Evolutionary conservation across 2,113 vertebrate genomes (phyloP), one percentile per base, ranked within the genome.

Genomic region (Origma solitaria): DNA sequence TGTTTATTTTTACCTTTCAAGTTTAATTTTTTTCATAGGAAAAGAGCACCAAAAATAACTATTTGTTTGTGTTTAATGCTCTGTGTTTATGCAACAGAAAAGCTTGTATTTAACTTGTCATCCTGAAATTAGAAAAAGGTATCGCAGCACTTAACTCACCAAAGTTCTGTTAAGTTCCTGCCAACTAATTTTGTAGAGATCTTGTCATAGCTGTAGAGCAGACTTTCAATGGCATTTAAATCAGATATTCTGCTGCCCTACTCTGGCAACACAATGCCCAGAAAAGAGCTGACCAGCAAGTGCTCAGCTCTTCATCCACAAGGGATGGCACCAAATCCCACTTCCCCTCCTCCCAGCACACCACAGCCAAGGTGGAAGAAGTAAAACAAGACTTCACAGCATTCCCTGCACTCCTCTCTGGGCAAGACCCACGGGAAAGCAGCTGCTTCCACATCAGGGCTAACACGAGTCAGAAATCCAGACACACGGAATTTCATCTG

Each of bases 1-100:
- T 86, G 79, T 89, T 91, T 89, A 87, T 89, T 92, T 92, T 75
- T 72, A 85, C 16, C 65, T 66, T 90, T 95, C 27, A 88, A 71
- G 77, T 64, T 91, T 45, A 28, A 14, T 56, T 80, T 91, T 89
- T 89, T 80, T 69, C 62, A 37, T 88, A 90, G 71, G 88, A 96
- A 95, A 80, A 18, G 7, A 88, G 38, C 20, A 62, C 62, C 8
- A 0, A 88, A 95, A 95, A 96, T 90, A 94, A 81, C 35, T 86
- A 16, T n/a, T 85, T 93, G 79, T 88, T 96, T 94, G 90, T 86
- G 73, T 53, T 77, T 33, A 81, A 92, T 90, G 37, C 16, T 50
- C 75, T 62, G 50, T 76, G 70, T 86, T 94, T 82, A 96, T 28
- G 73, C 37, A 69, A 65, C 64, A 88, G 47, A 80, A 79, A 93